These are phyloP conservation scores for Dinothrombium tinctorium DNA, from an alignment of 1,140 invertebrate genomes.

Conservation along the genomic window DNA sequence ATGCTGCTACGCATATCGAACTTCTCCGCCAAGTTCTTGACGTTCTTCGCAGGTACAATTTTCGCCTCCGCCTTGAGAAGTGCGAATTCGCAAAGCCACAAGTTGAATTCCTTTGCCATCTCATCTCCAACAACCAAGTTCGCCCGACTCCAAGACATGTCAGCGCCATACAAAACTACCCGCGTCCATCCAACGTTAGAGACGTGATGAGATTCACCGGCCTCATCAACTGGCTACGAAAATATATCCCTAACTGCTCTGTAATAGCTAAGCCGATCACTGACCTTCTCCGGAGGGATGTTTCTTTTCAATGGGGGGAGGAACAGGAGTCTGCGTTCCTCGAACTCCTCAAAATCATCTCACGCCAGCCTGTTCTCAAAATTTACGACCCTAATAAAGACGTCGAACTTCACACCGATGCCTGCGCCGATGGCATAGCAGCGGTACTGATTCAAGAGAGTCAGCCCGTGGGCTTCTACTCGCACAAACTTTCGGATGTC, in stretches of 20 bases:
- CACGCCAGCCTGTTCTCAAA: conserved; percentile 14
- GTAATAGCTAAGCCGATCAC: background rate
- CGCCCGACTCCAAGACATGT: background rate
- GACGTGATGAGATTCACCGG: conserved; percentile 21
- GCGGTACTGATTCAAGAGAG: conserved; percentile 23
- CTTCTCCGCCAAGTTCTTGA: background rate
- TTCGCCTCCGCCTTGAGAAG: conserved; percentile 5
- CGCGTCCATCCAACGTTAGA: conserved; percentile 16
- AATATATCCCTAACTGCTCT: conserved; percentile 1
- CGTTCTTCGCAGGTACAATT: background rate
- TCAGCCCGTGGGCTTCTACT: background rate
- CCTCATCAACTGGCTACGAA: conserved; percentile 14
- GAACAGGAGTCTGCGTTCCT: conserved; percentile 19
- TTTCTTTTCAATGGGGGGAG: conserved; percentile 18
- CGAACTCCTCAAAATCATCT: conserved; percentile 18
- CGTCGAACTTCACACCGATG: conserved; percentile 8
- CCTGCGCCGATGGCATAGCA: conserved; percentile 17
- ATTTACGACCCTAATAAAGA: conserved; percentile 12
- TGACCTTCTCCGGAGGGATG: conserved; percentile 21
- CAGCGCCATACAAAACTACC: conserved; percentile 18
- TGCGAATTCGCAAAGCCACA: conserved; percentile 10
- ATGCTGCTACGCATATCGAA: background rate
- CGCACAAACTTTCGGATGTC: conserved; percentile 15
- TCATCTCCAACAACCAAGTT: conserved; percentile 7
- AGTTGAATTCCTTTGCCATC: conserved; percentile 6